A percentile compares a stretch with the other conserved stretches of the same genome.
Conservation (phyloP, 2,888 invertebrate species). For the Coenonympha glycerion region DNA sequence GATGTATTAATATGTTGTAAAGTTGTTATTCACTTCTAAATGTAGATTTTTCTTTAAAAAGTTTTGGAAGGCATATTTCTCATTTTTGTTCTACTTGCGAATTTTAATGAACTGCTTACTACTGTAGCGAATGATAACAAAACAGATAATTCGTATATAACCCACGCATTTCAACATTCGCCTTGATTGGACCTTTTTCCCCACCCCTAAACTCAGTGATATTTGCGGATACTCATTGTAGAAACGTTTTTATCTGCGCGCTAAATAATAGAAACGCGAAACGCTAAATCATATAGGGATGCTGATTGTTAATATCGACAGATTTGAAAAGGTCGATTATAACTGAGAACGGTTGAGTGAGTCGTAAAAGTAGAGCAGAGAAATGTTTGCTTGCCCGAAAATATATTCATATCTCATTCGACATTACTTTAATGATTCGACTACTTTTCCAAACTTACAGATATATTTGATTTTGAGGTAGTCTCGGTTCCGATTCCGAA, state of each 20-base stretch:
- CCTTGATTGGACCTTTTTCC: constrained; percentile 33
- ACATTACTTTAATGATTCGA: too few species aligned
- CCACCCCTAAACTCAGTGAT: too few species aligned
- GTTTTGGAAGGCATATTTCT: too few species aligned
- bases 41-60: too few species aligned
- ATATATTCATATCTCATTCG: too few species aligned
- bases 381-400: too few species aligned
- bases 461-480: too few species aligned
- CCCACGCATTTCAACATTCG: not conserved
- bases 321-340: not conserved
- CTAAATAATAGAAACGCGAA: constrained; percentile 1
- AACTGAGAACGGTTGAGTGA: not conserved
- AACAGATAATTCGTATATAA: not conserved
- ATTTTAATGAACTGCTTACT: not conserved
- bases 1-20: too few species aligned
- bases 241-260: not conserved
- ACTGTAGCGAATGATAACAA: not conserved
- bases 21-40: too few species aligned
- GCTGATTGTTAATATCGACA: not conserved
- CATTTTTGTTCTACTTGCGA: too few species aligned
- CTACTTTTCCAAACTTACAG: too few species aligned
- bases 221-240: not conserved
- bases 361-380: not conserved
- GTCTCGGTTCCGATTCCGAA: too few species aligned
- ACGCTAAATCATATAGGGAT: constrained; percentile 4